These are phyloP conservation scores for Amorpha juglandis DNA, from an alignment of 2,888 invertebrate species.

Conservation along the genomic window DNA sequence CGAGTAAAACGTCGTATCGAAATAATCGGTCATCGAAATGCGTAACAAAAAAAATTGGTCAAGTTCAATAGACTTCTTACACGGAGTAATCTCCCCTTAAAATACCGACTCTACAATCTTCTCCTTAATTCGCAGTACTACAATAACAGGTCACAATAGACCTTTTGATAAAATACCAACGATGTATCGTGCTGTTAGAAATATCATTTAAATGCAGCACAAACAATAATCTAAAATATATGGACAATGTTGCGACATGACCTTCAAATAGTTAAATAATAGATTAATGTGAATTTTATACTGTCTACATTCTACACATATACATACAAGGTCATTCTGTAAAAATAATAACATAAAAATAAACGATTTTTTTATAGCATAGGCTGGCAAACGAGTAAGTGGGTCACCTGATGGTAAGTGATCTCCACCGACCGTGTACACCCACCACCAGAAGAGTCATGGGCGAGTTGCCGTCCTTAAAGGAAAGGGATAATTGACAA, in stretches of 20 bases:
- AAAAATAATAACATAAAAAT: neutral
- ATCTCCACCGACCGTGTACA: too few species aligned
- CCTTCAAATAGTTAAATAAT: neutral
- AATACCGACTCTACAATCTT: neutral
- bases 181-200: neutral
- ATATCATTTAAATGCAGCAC: neutral
- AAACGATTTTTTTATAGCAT: too few species aligned
- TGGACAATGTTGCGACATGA: neutral
- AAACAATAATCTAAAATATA: neutral
- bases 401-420: too few species aligned
- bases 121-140: neutral
- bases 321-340: neutral
- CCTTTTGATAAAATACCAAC: neutral
- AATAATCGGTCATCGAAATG: too few species aligned
- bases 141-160: neutral
- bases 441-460: too few species aligned
- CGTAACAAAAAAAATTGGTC: too few species aligned
- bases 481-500: too few species aligned
- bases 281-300: neutral
- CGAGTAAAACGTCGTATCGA: too few species aligned
- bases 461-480: too few species aligned
- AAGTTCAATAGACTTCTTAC: too few species aligned
- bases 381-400: too few species aligned
- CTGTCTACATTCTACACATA: constrained; percentile 7
- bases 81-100: too few species aligned